Conservation (phyloP, 2,888 invertebrate species). For the Mactromeris polynyma region DNA sequence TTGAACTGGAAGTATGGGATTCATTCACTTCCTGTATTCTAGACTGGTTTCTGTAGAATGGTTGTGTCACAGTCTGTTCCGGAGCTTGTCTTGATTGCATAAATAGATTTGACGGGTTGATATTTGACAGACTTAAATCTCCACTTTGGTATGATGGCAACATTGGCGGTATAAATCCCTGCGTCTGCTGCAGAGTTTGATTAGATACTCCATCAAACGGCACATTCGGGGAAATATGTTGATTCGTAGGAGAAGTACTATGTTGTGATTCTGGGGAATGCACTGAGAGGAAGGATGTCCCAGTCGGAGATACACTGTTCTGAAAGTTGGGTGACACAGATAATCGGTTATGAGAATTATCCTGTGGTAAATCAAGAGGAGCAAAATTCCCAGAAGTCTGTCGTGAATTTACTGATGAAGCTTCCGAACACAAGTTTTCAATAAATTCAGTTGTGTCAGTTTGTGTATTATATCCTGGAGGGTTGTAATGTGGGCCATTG, state of each 20-base stretch:
- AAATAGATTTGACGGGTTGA: conserved; percentile 39
- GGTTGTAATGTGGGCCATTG: conserved; percentile 26
- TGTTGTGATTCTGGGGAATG: conserved; percentile 60
- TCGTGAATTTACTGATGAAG: neutral
- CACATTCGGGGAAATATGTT: conserved; percentile 39
- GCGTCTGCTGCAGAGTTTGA: conserved; percentile 36
- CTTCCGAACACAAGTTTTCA: conserved; percentile 48
- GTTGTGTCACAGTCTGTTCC: conserved; percentile 25
- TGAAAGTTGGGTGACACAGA: conserved; percentile 56
- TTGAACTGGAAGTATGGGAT: conserved; percentile 53
- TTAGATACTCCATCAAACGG: conserved; percentile 22
- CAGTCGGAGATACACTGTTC: conserved; percentile 40
- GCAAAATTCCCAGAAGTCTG: conserved; percentile 14
- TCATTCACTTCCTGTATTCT: conserved; percentile 11
- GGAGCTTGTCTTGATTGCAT: conserved; percentile 27
- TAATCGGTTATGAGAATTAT: conserved; percentile 43
- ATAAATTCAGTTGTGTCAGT: conserved; percentile 35
- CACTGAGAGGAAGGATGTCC: conserved; percentile 27
- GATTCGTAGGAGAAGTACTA: conserved; percentile 52
- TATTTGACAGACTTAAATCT: neutral
- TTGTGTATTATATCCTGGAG: neutral
- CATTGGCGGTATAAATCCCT: neutral
- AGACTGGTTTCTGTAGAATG: conserved; percentile 45
- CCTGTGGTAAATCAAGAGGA: conserved; percentile 34
- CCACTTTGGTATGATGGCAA: conserved; percentile 14